Evolutionary conservation across 2,113 vertebrate species (phyloP), one percentile per base, ranked within the genome.

Genomic region (Nyctereutes procyonoides): DNA sequence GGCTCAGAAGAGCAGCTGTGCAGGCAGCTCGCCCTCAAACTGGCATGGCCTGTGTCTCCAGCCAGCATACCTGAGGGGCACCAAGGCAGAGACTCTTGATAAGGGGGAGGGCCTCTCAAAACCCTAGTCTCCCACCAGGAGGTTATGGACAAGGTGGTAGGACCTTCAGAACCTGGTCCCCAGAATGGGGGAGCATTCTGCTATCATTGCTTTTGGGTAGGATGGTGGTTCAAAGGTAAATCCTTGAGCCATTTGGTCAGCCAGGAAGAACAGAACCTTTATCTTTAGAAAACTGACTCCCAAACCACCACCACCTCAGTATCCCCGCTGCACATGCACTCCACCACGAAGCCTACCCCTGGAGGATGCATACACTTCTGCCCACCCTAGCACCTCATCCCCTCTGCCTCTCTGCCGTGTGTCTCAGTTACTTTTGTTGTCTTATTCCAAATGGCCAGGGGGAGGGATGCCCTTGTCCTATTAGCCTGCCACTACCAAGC

Each of bases 211-310:
- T 74, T 77, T 87, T 4, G 43, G 82, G 62, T 55, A 79, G n/a
- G 58, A 24, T 51, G 26, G 32, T 11, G 24, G 20, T 74, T 71
- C 62, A 43, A 67, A 20, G 12, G 55, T 73, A 55, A 79, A 56
- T 15, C 20, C 19, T 73, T 79, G 58, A 90, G 53, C 43, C 67
- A 71, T 67, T 14, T 93, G 20, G 53, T 58, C 67, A 69, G 17
- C 60, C 24, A 43, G 35, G 26, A 73, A 92, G 93, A 88, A 32
- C 13, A 24, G 51, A 81, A 81, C 8, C 20, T 74, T 60, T 88
- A 30, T 63, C 65, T 96, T 65, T 81, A 79, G 69, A 88, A 97
- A 92, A 60, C 7, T 62, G n/a, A 51, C 79, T 67, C 30, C 11
- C 60, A 35, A 11, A 28, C 17, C 63, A 4, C 43, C 22, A 55